Conservation (phyloP, 2,113 vertebrate species). For the Pampusana beccarii region DNA sequence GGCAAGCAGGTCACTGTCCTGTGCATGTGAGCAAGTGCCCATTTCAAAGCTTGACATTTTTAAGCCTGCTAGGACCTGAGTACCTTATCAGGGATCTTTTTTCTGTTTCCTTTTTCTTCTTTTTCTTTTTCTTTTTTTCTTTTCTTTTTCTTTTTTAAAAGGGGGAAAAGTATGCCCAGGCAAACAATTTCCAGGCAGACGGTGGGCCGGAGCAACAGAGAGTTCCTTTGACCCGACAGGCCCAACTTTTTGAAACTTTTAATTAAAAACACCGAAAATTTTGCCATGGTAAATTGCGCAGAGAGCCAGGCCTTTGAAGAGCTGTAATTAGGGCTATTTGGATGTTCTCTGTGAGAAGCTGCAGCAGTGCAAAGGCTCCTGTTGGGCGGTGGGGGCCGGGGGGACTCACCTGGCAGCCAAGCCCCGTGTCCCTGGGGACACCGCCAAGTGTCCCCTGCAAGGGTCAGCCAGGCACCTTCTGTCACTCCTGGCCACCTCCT, state of each 20-base stretch:
- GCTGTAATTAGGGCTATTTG: background rate
- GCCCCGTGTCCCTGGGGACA: rapidly evolving
- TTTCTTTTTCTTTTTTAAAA: background rate
- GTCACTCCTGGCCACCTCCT: background rate
- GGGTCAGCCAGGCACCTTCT: rapidly evolving
- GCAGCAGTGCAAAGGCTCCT: background rate
- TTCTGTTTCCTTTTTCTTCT: too few species aligned
- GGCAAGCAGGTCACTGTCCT: too few species aligned
- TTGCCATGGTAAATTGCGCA: constrained; percentile 12
- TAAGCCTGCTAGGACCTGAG: background rate
- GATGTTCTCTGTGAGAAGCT: background rate
- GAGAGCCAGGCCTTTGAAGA: constrained; percentile 51
- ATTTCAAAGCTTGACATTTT: rapidly evolving
- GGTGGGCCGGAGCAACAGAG: background rate
- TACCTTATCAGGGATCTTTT: too few species aligned
- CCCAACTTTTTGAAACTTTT: constrained; percentile 26
- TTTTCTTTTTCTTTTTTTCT: rapidly evolving
- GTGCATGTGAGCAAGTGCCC: rapidly evolving
- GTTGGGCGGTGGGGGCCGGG: rapidly evolving
- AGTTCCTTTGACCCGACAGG: constrained; percentile 20
- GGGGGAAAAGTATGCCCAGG: background rate
- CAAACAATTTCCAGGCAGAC: background rate
- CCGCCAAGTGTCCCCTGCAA: rapidly evolving
- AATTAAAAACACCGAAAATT: constrained; percentile 45
- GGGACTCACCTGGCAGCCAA: background rate